Conservation (phyloP, 2,797 vertebrate genomes). For the Pangasius macronema region DNA sequence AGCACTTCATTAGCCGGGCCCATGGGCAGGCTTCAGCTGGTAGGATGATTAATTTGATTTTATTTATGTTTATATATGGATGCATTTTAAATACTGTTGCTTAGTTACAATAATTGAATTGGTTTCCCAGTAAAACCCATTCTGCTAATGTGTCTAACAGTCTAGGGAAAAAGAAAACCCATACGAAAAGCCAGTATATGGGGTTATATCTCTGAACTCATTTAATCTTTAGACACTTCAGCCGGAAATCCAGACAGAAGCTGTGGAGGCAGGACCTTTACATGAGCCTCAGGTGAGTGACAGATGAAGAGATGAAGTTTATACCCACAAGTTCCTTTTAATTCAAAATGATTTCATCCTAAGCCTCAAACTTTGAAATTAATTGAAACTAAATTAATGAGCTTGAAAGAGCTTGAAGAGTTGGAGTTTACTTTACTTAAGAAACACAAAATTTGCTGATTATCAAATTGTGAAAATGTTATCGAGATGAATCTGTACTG, state of each 20-base stretch:
- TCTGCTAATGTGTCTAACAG: not conserved
- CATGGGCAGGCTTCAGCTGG: slow-evolving; percentile 42
- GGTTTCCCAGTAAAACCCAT: not conserved
- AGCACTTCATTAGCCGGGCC: slow-evolving; percentile 33
- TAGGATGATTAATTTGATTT: not conserved
- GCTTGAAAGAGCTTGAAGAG: not conserved
- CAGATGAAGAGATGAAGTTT: not conserved
- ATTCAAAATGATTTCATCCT: not conserved
- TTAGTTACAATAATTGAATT: not conserved
- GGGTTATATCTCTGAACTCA: not conserved
- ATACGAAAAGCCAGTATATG: not conserved
- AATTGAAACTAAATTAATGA: not conserved
- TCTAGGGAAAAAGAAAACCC: not conserved
- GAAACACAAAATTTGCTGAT: not conserved
- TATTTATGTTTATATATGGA: not conserved
- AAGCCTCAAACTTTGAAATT: too few relatives aligned
- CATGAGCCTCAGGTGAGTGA: slow-evolving; percentile 22
- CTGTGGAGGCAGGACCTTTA: slow-evolving; percentile 15
- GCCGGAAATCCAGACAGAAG: slow-evolving; percentile 22
- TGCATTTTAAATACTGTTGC: not conserved
- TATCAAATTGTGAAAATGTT: not conserved
- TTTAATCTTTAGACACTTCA: slow-evolving; percentile 12
- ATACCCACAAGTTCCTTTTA: not conserved
- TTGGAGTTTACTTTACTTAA: not conserved
- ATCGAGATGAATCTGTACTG: not conserved